Evolutionary conservation across 1,140 invertebrate species (phyloP).

Genomic region (Dendroctonus valens): DNA sequence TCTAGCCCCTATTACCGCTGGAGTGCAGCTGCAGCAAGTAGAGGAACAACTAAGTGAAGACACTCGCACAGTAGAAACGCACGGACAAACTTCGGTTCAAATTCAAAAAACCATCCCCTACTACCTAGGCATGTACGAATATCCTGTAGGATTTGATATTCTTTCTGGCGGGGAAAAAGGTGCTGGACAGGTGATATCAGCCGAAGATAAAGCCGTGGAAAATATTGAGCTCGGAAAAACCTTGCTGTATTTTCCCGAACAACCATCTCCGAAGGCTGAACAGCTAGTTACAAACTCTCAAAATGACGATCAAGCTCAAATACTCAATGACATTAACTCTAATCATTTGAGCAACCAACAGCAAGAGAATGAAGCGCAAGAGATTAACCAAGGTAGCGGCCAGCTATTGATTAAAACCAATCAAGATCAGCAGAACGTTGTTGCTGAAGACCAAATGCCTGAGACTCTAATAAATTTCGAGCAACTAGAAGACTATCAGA

Average conservation of each 20-base stretch:
- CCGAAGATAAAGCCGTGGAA: conserved; percentile 30
- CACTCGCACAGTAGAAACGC: conserved; percentile 10
- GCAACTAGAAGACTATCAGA: no score
- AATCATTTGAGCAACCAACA: no score
- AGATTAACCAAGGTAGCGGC: no score
- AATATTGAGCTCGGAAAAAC: conserved; percentile 41
- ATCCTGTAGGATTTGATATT: conserved; percentile 45
- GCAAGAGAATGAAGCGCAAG: no score
- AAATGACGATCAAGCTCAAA: no score
- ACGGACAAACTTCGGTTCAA: conserved; percentile 49
- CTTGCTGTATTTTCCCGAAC: conserved; percentile 37
- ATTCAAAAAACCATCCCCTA: conserved; percentile 59
- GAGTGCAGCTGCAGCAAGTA: conserved; percentile 52
- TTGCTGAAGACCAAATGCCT: no score
- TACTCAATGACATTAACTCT: no score
- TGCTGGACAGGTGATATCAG: conserved; percentile 13
- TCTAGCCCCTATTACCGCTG: conserved; percentile 57
- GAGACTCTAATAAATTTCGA: no score
- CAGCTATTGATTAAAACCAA: neutral
- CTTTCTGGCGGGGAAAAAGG: conserved; percentile 25
- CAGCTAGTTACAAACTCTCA: no score
- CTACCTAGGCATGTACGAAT: conserved; percentile 53
- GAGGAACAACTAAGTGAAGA: conserved; percentile 38
- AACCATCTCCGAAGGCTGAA: conserved; percentile 4
- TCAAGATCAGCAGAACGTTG: neutral